Evolutionary conservation across 2,113 vertebrate genomes (phyloP).

Genomic region (Scomber japonicus): DNA sequence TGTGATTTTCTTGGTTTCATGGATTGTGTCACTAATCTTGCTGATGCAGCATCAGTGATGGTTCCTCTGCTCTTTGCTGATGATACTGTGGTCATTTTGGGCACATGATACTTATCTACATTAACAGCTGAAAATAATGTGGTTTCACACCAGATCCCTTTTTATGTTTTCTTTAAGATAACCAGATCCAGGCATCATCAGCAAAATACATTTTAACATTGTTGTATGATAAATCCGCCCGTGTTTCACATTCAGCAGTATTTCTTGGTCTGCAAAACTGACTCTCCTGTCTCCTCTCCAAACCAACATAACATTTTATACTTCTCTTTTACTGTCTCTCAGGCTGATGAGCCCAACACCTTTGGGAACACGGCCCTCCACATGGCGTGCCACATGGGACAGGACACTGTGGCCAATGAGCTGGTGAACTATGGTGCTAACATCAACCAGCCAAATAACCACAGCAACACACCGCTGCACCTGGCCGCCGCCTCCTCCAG

Average conservation of each 20-base stretch:
- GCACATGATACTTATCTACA: neutral
- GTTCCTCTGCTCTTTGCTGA: too few species aligned
- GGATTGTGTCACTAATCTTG: too few species aligned
- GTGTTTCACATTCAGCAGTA: neutral
- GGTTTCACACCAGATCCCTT: neutral
- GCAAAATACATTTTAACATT: neutral
- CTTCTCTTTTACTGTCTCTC: neutral
- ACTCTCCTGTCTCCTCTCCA: neutral
- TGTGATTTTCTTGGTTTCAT: too few species aligned
- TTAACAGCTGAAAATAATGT: neutral
- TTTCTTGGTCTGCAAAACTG: neutral
- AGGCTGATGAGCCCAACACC: slow-evolving; percentile 93
- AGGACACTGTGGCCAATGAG: slow-evolving; percentile 92
- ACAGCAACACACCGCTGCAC: slow-evolving; percentile 93
- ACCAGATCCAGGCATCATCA: neutral
- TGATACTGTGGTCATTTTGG: neutral
- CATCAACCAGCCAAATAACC: slow-evolving; percentile 92
- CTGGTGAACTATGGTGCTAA: slow-evolving; percentile 94
- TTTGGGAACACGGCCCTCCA: slow-evolving; percentile 97
- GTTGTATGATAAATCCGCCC: neutral
- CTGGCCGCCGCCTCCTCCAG: slow-evolving; percentile 95
- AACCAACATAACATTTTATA: neutral
- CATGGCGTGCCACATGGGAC: slow-evolving; percentile 95
- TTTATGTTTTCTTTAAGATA: neutral
- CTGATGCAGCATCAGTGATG: too few species aligned